phyloP scores from a whole-genome alignment of 2,797 vertebrate genomes.

The Silurus aristotelis region DNA sequence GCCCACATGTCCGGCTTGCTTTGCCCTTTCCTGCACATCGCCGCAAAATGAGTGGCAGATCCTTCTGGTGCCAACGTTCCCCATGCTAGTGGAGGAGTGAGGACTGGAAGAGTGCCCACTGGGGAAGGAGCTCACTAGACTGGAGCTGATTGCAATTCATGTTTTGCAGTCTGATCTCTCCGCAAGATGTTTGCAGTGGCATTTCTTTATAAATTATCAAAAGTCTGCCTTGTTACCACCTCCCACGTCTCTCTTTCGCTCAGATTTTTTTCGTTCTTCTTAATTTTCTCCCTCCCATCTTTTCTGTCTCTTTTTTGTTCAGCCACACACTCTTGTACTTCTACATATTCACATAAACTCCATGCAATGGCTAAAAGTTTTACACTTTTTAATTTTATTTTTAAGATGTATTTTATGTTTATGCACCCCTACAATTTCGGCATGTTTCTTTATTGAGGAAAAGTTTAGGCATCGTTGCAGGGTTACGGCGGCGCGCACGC shows the following conservation, averaged over 20 bases:
- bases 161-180: constrained; percentile 66
- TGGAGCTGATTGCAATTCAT: constrained; percentile 70
- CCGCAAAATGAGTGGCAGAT: constrained; percentile 65
- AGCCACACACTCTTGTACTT: not conserved
- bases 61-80: constrained; percentile 64
- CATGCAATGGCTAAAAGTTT: constrained; percentile 42
- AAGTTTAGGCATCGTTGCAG: not conserved
- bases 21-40: constrained; percentile 60
- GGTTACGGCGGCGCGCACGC: not conserved
- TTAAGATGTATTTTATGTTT: not conserved
- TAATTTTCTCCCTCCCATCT: constrained; percentile 50
- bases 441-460: not conserved
- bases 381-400: constrained; percentile 26
- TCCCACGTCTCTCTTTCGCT: constrained; percentile 45
- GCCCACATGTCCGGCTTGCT: constrained; percentile 61
- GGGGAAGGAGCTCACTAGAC: constrained; percentile 71
- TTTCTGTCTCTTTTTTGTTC: constrained; percentile 50
- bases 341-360: constrained; percentile 13
- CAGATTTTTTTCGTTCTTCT: constrained; percentile 38
- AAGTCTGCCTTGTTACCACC: constrained; percentile 58
- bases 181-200: constrained; percentile 62
- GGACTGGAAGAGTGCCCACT: constrained; percentile 37
- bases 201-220: constrained; percentile 72
- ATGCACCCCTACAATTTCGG: not conserved
- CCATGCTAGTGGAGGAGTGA: constrained; percentile 51